Conservation (phyloP, 2,797 vertebrate species). For the Alectoris magna region DNA sequence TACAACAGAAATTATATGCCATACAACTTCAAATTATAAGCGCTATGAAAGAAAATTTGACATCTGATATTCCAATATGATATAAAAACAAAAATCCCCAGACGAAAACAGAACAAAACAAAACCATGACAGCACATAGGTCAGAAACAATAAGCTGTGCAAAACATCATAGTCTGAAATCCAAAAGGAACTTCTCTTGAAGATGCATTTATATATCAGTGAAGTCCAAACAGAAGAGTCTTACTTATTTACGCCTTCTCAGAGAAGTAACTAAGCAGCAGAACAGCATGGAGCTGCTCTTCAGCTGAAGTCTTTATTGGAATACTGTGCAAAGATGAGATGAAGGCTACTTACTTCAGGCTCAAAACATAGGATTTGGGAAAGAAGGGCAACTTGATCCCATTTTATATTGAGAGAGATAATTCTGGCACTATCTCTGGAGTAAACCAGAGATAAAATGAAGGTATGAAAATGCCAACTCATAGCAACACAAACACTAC, state of each 20-base stretch:
- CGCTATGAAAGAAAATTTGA: neutral
- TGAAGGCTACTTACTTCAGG: neutral
- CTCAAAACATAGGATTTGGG: neutral
- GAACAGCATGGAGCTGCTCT: neutral
- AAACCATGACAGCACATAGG: neutral
- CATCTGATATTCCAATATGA: neutral
- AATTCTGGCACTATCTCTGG: slow-evolving; percentile 8
- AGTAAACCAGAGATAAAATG: slow-evolving; percentile 30
- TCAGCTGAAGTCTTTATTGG: accelerated
- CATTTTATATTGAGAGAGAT: neutral
- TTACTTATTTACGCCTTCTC: neutral
- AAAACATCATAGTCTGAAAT: neutral
- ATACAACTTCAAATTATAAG: neutral
- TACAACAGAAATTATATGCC: neutral
- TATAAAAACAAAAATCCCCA: neutral
- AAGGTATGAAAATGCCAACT: neutral
- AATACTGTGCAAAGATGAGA: neutral
- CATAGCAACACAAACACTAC: neutral
- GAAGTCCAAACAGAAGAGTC: neutral
- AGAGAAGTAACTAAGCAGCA: neutral
- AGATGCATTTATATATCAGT: neutral
- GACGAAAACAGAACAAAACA: neutral
- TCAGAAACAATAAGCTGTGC: neutral
- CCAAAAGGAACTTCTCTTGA: neutral
- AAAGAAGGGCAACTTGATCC: slow-evolving; percentile 7